phyloP scores from a whole-genome alignment of 2,113 vertebrate species.

The Oreochromis niloticus region DNA sequence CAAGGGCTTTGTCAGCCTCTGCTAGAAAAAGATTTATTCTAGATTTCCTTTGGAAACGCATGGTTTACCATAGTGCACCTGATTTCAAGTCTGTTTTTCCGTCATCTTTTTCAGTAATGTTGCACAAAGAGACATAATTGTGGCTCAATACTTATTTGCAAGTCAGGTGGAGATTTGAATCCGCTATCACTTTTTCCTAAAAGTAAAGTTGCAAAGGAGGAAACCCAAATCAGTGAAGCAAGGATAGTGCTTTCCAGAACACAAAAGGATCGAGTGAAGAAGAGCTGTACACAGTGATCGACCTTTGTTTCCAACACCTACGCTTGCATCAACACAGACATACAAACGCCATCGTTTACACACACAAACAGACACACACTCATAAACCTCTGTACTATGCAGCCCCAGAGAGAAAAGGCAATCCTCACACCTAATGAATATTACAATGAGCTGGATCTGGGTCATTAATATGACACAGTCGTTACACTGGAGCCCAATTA shows the following conservation, averaged over 20 bases:
- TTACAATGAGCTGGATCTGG: conserved; percentile 69
- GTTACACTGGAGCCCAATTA: conserved; percentile 72
- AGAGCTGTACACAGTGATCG: conserved; percentile 5
- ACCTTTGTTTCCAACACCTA: conserved; percentile 23
- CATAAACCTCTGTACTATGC: conserved; percentile 11
- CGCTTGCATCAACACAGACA: neutral
- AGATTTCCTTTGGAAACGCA: neutral
- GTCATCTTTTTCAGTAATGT: neutral
- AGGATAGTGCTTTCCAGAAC: conserved; percentile 30
- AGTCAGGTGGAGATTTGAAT: conserved; percentile 24
- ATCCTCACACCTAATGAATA: conserved; percentile 66
- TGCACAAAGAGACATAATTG: neutral
- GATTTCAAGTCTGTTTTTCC: neutral
- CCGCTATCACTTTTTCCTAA: neutral
- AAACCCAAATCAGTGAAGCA: neutral
- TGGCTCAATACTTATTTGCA: neutral
- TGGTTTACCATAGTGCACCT: neutral
- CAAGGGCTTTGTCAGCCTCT: neutral
- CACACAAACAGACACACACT: neutral
- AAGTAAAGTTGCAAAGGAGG: neutral
- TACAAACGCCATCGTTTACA: neutral
- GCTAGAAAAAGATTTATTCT: neutral
- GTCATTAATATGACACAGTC: conserved; percentile 74
- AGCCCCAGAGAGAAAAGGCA: conserved; percentile 40
- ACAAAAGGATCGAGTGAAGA: conserved; percentile 23